A percentile compares a stretch with the other conserved stretches of the same genome.
These are phyloP conservation scores for Trichopria drosophilae DNA, from an alignment of 2,888 invertebrate genomes.

Conservation along the genomic window DNA sequence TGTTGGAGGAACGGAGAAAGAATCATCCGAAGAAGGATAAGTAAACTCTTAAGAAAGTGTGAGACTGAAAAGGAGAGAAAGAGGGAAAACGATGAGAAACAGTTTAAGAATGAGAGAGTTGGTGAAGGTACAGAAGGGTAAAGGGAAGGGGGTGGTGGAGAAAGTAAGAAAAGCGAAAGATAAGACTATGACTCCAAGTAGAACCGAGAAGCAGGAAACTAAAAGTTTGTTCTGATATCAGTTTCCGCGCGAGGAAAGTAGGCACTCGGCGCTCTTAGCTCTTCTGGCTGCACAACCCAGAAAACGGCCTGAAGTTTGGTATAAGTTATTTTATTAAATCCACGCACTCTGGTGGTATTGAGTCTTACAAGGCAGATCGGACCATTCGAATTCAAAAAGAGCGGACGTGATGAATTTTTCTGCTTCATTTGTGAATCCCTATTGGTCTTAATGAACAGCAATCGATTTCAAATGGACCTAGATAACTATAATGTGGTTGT, in stretches of 20 bases:
- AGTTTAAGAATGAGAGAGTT: conserved; percentile 9
- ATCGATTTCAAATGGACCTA: no score
- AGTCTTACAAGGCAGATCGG: conserved; percentile 7
- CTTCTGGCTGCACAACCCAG: conserved; percentile 38
- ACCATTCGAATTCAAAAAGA: no score
- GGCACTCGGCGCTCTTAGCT: conserved; percentile 35
- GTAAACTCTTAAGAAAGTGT: conserved; percentile 4
- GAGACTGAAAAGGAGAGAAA: neutral
- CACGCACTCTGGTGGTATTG: conserved; percentile 29
- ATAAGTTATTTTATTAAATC: conserved; percentile 49
- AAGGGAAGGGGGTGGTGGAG: conserved; percentile 12
- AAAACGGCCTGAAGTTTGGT: conserved; percentile 42
- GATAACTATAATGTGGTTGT: no score
- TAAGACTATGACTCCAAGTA: conserved; percentile 32
- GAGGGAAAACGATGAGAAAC: conserved; percentile 10
- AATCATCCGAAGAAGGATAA: no score
- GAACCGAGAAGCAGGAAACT: conserved; percentile 44
- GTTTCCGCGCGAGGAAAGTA: conserved; percentile 39
- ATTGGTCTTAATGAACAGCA: no score
- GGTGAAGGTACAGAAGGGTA: conserved; percentile 9
- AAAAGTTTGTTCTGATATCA: conserved; percentile 49
- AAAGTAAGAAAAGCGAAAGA: conserved; percentile 13
- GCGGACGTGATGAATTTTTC: no score
- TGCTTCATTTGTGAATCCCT: no score
- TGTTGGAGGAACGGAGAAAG: no score